Percentiles rank a stretch among this genome's conserved stretches.
Conservation (phyloP, 2,797 vertebrate species). For the Onychomys torridus region DNA sequence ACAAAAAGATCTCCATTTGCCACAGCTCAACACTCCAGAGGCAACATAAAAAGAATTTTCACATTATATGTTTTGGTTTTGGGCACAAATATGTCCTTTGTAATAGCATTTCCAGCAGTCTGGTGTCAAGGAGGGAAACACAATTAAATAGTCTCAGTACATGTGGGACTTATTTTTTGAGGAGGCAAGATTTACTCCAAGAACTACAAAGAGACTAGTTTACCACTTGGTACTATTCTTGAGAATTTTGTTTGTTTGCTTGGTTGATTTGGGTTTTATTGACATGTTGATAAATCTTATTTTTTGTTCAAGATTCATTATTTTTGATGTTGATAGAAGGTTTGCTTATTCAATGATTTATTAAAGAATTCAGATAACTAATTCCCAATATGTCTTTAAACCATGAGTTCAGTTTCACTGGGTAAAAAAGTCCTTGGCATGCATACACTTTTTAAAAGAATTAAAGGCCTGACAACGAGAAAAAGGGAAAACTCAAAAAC, state of each 20-base stretch:
- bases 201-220: background rate
- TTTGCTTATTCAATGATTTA: slow-evolving; percentile 41
- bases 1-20: background rate
- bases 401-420: slow-evolving; percentile 36
- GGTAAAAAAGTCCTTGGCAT: slow-evolving; percentile 38
- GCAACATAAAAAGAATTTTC: background rate
- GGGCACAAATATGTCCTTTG: background rate
- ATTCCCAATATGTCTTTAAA: slow-evolving; percentile 56
- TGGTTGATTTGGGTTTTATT: background rate
- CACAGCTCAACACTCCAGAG: background rate
- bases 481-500: slow-evolving; percentile 44
- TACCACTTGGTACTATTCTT: background rate
- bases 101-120: background rate
- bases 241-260: background rate
- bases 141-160: background rate
- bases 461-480: slow-evolving; percentile 4
- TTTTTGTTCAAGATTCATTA: background rate
- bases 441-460: background rate
- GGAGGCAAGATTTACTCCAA: background rate
- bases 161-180: background rate
- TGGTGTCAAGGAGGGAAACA: background rate
- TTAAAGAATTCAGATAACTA: slow-evolving; percentile 48
- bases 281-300: background rate
- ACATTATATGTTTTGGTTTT: background rate
- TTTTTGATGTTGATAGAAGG: background rate